Conservation (phyloP, 2,888 invertebrate genomes). For the Teleiodes luculella region DNA sequence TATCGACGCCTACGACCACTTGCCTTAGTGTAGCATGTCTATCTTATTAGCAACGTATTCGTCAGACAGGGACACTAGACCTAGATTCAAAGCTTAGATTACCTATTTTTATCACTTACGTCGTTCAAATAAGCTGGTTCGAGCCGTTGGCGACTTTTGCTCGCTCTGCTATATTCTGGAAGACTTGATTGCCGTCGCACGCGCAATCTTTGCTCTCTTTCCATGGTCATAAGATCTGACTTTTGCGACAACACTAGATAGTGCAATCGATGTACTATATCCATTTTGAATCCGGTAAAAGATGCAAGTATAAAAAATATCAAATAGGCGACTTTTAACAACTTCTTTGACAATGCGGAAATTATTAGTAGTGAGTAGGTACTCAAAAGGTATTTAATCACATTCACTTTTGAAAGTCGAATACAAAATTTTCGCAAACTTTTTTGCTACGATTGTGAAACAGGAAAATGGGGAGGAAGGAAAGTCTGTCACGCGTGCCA, state of each 20-base stretch:
- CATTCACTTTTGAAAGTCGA: background rate
- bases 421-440: background rate
- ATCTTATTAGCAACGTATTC: too few species aligned
- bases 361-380: too few species aligned
- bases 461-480: background rate
- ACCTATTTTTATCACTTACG: slow-evolving; percentile 56
- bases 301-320: background rate
- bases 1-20: too few species aligned
- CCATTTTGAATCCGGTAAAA: slow-evolving; percentile 45
- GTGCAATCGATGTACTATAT: slow-evolving; percentile 71
- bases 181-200: slow-evolving; percentile 71
- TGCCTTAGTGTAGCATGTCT: too few species aligned
- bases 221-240: slow-evolving; percentile 74
- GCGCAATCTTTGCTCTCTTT: slow-evolving; percentile 67
- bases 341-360: background rate
- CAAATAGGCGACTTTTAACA: background rate
- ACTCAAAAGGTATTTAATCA: background rate
- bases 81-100: too few species aligned
- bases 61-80: too few species aligned
- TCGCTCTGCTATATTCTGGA: slow-evolving; percentile 68
- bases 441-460: background rate
- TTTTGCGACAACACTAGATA: slow-evolving; percentile 74
- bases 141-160: slow-evolving; percentile 59
- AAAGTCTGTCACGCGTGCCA: background rate
- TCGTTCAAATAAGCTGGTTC: slow-evolving; percentile 71